phyloP scores from a whole-genome alignment of 2,113 vertebrate species.

The Nasalis larvatus region DNA sequence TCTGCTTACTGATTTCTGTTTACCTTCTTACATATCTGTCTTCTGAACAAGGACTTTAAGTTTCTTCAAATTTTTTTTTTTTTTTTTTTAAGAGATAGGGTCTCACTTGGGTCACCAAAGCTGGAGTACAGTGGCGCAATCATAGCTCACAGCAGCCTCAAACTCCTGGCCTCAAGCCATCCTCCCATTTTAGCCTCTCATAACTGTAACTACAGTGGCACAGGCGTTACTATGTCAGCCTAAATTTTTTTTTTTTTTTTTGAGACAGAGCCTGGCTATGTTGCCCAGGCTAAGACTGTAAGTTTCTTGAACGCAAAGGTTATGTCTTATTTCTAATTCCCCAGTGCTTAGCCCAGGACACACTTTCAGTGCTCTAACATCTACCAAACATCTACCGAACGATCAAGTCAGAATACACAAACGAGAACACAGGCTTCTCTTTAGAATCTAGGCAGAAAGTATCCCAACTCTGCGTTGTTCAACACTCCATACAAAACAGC shows the following conservation, averaged over 20 bases:
- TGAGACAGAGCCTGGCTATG: too few relatives aligned
- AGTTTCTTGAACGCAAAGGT: neutral
- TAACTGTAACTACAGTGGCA: too few relatives aligned
- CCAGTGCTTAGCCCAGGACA: neutral
- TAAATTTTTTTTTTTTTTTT: too few relatives aligned
- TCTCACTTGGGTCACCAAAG: too few relatives aligned
- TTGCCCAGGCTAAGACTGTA: neutral
- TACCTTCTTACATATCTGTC: neutral
- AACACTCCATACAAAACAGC: neutral
- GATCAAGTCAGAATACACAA: neutral
- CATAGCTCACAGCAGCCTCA: too few relatives aligned
- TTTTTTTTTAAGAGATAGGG: too few relatives aligned
- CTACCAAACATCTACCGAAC: neutral
- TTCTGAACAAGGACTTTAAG: neutral
- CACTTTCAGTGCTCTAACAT: neutral
- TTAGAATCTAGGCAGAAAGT: neutral
- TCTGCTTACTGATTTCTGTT: neutral
- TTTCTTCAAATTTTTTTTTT: neutral
- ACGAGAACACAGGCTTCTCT: neutral
- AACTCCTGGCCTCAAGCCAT: too few relatives aligned
- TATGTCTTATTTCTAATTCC: neutral
- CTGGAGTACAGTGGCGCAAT: too few relatives aligned
- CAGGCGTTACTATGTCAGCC: too few relatives aligned
- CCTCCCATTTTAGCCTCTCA: too few relatives aligned
- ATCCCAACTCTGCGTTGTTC: neutral